Conservation (phyloP, 2,113 vertebrate species). For the Hystrix brachyura region DNA sequence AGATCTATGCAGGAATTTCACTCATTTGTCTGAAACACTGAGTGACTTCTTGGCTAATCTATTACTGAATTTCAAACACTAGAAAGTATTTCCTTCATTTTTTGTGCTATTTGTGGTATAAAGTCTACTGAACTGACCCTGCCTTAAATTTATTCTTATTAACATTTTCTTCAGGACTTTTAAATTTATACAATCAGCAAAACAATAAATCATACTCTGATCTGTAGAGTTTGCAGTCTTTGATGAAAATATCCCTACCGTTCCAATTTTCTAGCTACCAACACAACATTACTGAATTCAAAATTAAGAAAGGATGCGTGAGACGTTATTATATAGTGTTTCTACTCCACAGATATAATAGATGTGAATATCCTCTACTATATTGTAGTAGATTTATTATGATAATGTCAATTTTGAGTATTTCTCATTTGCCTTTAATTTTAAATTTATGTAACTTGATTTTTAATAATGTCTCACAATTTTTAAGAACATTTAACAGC, state of each 20-base stretch:
- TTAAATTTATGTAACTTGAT: background rate
- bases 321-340: background rate
- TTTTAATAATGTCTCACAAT: background rate
- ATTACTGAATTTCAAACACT: constrained; percentile 31
- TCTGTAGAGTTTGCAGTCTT: background rate
- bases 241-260: background rate
- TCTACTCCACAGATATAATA: background rate
- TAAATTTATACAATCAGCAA: constrained; percentile 34
- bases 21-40: background rate
- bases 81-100: background rate
- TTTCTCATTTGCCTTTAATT: background rate
- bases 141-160: constrained; percentile 55
- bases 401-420: background rate
- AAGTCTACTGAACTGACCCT: background rate
- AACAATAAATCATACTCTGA: background rate
- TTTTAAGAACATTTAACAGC: background rate
- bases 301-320: background rate
- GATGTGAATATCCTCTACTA: background rate
- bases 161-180: constrained; percentile 35
- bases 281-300: background rate
- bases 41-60: constrained; percentile 33
- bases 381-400: background rate
- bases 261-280: background rate
- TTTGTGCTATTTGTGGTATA: background rate
- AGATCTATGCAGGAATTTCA: background rate